phyloP scores from a whole-genome alignment of 1,140 invertebrate genomes.

The Drosophila chauvacae region DNA sequence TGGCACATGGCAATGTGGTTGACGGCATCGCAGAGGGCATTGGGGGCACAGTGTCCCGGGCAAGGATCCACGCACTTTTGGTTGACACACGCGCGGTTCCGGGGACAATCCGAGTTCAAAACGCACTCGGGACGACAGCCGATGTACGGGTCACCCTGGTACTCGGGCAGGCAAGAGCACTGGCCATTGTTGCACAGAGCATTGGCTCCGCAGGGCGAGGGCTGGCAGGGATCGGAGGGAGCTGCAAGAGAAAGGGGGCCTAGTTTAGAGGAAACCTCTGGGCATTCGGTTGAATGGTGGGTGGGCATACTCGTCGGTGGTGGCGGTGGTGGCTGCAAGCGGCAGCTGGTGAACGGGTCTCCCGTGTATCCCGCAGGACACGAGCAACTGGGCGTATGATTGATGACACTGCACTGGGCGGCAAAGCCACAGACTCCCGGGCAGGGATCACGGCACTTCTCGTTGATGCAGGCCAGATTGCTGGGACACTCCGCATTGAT shows the following conservation, averaged over 20 bases:
- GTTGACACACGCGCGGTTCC: slow-evolving; percentile 90
- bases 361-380: slow-evolving; percentile 89
- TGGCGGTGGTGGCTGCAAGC: slow-evolving; percentile 84
- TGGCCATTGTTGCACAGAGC: slow-evolving; percentile 91
- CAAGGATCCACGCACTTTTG: slow-evolving; percentile 94
- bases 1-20: slow-evolving; percentile 91
- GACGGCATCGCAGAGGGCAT: slow-evolving; percentile 90
- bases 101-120: slow-evolving; percentile 90
- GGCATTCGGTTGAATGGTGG: slow-evolving; percentile 39
- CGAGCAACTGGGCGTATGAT: slow-evolving; percentile 89
- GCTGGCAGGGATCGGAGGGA: slow-evolving; percentile 86
- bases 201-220: slow-evolving; percentile 90
- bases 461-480: slow-evolving; percentile 88
- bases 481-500: slow-evolving; percentile 90
- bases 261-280: slow-evolving; percentile 31
- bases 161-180: slow-evolving; percentile 90
- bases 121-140: slow-evolving; percentile 91
- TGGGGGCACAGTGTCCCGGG: slow-evolving; percentile 90
- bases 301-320: slow-evolving; percentile 77
- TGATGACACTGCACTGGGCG: slow-evolving; percentile 88
- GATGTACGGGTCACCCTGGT: slow-evolving; percentile 91
- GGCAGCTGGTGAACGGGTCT: slow-evolving; percentile 88
- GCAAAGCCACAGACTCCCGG: slow-evolving; percentile 88
- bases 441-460: slow-evolving; percentile 90
- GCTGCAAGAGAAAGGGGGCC: slow-evolving; percentile 82